Base-by-base conservation (phyloP, 2,888 invertebrate genomes). In the Atrina japonica region DNA sequence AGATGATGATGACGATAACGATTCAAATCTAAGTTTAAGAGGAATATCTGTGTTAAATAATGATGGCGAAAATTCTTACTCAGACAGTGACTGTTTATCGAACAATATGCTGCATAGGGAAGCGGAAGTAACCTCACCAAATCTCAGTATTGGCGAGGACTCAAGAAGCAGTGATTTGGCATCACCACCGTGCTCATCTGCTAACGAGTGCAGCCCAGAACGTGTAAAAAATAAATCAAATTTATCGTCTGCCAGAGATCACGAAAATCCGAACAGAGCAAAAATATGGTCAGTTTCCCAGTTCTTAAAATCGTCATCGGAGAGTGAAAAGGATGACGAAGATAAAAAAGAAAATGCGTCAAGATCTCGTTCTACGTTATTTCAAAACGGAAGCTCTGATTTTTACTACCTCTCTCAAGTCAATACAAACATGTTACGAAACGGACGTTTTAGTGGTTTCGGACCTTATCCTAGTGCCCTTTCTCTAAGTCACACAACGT, bases 261-360 rank as follows among this genome's bases (percentile, higher is more conserved):
- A 65, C 35, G 40, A 61, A 29, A 63, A 68, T 18, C 75, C 74
- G 25, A 69, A 77, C 35, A 67, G 83, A 55, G 83, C 85, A 7
- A 86, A 84, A 66, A 86, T 85, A 23, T 84, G 84, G 86, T 86
- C 86, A 16, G 82, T 85, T 14, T 77, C 83, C 30, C 80, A 84
- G 52, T 83, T 86, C 50, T 74, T 86, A 27, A 78, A 75, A 35
- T 73, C 78, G 5, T 67, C 78, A 9, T 65, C 72, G 23, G 59
- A 66, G 27, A 66, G 65, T 59, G 55, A 60, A 61, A 61, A 61
- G 21, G 61, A 61, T 18, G 43, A 61, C n/a, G 61, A 61, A 61
- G 75, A 69, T 23, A 77, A 77, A 67, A 75, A 69, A 66, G 69
- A 74, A 23, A 69, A 45, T 23, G 60, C 45, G 35, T 64, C 66